Evolutionary conservation across 2,113 vertebrate genomes (phyloP), one percentile per base, ranked within the genome.

Genomic region (Eptatretus burgeri): DNA sequence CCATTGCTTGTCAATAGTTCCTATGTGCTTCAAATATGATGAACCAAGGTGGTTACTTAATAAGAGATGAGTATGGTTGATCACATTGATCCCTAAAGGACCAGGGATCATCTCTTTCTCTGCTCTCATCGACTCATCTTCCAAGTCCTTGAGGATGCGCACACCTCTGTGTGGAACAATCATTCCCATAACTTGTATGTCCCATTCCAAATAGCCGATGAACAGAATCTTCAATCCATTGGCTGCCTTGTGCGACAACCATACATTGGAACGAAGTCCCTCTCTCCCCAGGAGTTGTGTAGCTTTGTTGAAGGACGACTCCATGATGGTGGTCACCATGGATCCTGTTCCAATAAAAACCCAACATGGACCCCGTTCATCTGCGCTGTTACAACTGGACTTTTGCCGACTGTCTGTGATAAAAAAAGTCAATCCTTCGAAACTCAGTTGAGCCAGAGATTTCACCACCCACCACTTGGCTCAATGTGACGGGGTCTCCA

Each of bases 121-220:
- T 41, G 27, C 10, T 13, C 62, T 63, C 19, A 50, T 49, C 17
- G 50, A 17, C 14, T 14, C 13, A 64, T 51, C 5, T 17, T 17
- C 17, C 13, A 50, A 13, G 50, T 64, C 5, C 50, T 64, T 64
- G 14, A 51, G 9, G 5, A 64, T 2, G 13, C 5, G 50, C 49
- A 64, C 50, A 14, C 49, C 63, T 14, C 63, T 50, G 17, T 11
- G 9, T 49, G 49, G 11, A 49, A 64, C 50, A 50, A 49, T 50
- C 50, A 17, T 5, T 13, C 63, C 5, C 27, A 49, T 13, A 13
- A 50, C 14, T 19, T 17, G 5, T 5, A 64, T 50, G 50, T 64
- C 11, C 50, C 5, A 50, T 50, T 64, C 17, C 63, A 5, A 64
- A 51, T 64, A 64, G 63, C 17, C 63, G 20, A 64, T 64, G 50